phyloP scores from a whole-genome alignment of 2,888 invertebrate species.

The Sialis lutaria region DNA sequence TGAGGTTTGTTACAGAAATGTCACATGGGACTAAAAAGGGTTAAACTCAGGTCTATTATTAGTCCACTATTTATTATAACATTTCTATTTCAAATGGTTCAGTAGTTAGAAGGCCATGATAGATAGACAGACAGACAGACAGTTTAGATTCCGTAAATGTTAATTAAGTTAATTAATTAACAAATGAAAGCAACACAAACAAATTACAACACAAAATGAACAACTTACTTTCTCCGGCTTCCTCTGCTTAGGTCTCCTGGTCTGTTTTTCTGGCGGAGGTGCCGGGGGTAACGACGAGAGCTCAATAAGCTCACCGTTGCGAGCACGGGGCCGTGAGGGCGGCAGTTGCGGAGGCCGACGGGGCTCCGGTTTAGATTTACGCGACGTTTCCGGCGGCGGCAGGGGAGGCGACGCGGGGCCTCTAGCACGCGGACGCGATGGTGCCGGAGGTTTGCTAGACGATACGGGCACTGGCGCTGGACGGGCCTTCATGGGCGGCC shows the following conservation, averaged over 20 bases:
- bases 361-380: conserved; percentile 18
- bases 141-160: too few species aligned
- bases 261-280: conserved; percentile 17
- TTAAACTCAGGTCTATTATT: too few species aligned
- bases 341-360: conserved; percentile 35
- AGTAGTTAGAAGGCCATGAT: too few species aligned
- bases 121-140: too few species aligned
- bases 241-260: conserved; percentile 19
- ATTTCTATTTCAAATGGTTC: too few species aligned
- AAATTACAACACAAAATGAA: not conserved
- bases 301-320: conserved; percentile 14
- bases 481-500: conserved; percentile 13
- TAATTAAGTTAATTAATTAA: too few species aligned
- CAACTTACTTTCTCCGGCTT: conserved; percentile 10
- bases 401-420: conserved; percentile 10
- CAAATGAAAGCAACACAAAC: too few species aligned
- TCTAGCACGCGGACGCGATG: conserved; percentile 23
- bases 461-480: conserved; percentile 4
- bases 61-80: too few species aligned
- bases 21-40: too few species aligned
- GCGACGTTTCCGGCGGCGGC: conserved; percentile 5
- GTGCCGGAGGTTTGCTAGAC: conserved; percentile 16
- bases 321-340: conserved; percentile 32
- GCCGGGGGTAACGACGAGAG: conserved; percentile 14
- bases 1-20: too few species aligned